phyloP scores from a whole-genome alignment of 2,797 vertebrate species.

The Micrastur ruficollis region DNA sequence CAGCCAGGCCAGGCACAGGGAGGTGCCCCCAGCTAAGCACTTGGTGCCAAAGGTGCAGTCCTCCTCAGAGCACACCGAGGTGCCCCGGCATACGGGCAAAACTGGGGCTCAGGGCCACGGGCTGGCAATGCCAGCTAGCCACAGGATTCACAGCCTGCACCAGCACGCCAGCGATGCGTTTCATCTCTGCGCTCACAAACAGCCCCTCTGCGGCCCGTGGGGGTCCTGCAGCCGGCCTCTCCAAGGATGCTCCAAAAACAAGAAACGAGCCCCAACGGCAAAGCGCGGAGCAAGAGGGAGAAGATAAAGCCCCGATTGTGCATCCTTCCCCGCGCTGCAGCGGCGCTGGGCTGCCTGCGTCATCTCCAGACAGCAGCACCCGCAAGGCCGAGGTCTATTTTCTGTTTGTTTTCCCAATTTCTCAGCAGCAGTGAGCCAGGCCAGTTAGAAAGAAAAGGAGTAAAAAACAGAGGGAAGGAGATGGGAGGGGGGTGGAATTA shows the following conservation, averaged over 20 bases:
- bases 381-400: background rate
- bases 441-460: conserved; percentile 44
- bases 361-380: background rate
- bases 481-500: background rate
- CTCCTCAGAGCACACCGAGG: background rate
- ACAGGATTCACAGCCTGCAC: background rate
- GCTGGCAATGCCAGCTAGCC: background rate
- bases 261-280: fast-evolving
- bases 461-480: background rate
- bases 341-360: background rate
- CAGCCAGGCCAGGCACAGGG: background rate
- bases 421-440: conserved; percentile 28
- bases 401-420: conserved; percentile 28
- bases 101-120: fast-evolving
- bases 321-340: background rate
- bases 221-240: background rate
- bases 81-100: fast-evolving
- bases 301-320: fast-evolving
- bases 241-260: fast-evolving
- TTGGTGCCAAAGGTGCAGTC: background rate
- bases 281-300: fast-evolving
- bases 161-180: fast-evolving
- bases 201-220: fast-evolving
- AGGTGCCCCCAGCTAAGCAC: background rate
- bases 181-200: fast-evolving